Percentiles rank a stretch among this genome's conserved stretches.
Conservation (phyloP, 2,888 invertebrate species). For the Adela reaumurella region DNA sequence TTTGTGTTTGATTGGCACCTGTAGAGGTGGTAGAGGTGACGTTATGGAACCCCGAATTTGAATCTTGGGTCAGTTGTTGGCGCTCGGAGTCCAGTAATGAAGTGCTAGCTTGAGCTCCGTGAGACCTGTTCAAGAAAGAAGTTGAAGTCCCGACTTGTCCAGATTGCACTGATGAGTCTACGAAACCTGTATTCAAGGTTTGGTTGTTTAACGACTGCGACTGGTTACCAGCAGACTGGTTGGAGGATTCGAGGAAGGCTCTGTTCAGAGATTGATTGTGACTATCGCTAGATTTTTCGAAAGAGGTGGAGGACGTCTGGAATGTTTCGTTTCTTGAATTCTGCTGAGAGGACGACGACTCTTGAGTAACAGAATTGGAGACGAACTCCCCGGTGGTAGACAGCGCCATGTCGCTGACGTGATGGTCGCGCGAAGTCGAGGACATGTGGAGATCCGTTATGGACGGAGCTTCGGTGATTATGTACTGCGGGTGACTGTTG, state of each 20-base stretch:
- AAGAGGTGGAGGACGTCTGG: slow-evolving; percentile 33
- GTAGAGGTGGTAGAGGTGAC: background rate
- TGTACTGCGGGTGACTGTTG: slow-evolving; percentile 51
- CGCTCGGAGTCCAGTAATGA: slow-evolving; percentile 44
- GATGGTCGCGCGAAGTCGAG: slow-evolving; percentile 29
- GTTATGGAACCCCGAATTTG: slow-evolving; percentile 19
- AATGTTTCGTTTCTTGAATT: slow-evolving; percentile 40
- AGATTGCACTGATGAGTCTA: slow-evolving; percentile 21
- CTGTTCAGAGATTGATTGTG: slow-evolving; percentile 38
- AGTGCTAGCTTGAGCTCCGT: slow-evolving; percentile 34
- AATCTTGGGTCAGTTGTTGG: slow-evolving; percentile 24
- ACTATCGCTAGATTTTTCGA: slow-evolving; percentile 17
- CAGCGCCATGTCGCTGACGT: slow-evolving; percentile 44
- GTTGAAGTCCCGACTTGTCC: slow-evolving; percentile 9
- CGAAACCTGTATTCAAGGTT: slow-evolving; percentile 43
- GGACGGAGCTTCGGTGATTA: slow-evolving; percentile 51
- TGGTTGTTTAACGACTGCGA: slow-evolving; percentile 24
- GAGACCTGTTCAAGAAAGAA: slow-evolving; percentile 27
- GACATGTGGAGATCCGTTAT: slow-evolving; percentile 33
- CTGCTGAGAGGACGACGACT: slow-evolving; percentile 37
- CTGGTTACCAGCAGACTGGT: slow-evolving; percentile 4
- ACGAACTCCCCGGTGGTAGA: slow-evolving; percentile 42
- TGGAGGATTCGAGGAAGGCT: slow-evolving; percentile 13
- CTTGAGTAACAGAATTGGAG: slow-evolving; percentile 28
- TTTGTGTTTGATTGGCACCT: background rate